A percentile compares a stretch with the other conserved stretches of the same genome.
These are phyloP conservation scores for Oxycera nigricornis DNA, from an alignment of 2,888 invertebrate species.

Conservation along the genomic window DNA sequence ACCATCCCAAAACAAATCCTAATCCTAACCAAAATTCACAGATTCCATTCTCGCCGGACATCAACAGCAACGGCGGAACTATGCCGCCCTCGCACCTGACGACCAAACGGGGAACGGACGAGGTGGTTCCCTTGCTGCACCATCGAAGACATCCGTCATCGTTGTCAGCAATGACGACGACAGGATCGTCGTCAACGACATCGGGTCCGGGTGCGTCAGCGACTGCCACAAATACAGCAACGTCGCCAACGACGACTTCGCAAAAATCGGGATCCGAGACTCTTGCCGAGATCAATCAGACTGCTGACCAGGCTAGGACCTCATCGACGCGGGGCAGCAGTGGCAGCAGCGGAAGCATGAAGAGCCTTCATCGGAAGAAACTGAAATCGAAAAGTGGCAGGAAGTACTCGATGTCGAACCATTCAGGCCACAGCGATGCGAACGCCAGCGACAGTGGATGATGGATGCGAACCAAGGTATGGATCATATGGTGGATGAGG, in stretches of 20 bases:
- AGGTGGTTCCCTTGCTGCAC: slow-evolving; percentile 40
- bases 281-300: slow-evolving; percentile 39
- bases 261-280: slow-evolving; percentile 42
- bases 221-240: neutral
- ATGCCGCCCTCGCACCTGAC: neutral
- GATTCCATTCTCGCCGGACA: slow-evolving; percentile 6
- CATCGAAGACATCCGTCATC: slow-evolving; percentile 31
- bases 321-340: neutral
- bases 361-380: slow-evolving; percentile 15
- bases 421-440: slow-evolving; percentile 35
- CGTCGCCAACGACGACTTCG: neutral
- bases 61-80: slow-evolving; percentile 22
- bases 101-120: slow-evolving; percentile 39
- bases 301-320: slow-evolving; percentile 29
- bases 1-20: slow-evolving; percentile 40
- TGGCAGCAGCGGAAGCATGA: slow-evolving; percentile 10
- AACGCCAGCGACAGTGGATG: slow-evolving; percentile 43
- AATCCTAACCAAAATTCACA: slow-evolving; percentile 45
- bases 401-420: slow-evolving; percentile 18
- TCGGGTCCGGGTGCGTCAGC: neutral
- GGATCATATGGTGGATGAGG: slow-evolving; percentile 32
- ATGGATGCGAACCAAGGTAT: slow-evolving; percentile 23
- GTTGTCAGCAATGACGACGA: neutral
- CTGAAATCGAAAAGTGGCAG: slow-evolving; percentile 30
- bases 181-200: neutral